Conservation (phyloP, 2,797 vertebrate genomes). For the Coregonus ussuriensis region DNA sequence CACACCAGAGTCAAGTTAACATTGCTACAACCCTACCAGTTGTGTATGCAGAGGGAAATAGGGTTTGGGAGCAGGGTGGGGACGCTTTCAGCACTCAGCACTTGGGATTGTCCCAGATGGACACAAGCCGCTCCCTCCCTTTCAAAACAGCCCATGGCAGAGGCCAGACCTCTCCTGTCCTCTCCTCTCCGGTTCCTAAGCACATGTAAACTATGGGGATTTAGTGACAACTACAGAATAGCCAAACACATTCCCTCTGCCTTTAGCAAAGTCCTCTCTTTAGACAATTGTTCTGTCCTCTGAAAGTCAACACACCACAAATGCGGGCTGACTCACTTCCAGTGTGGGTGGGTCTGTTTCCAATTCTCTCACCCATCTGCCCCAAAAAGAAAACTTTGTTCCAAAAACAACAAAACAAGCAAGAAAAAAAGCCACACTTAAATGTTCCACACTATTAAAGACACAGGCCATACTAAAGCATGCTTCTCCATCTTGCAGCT, state of each 20-base stretch:
- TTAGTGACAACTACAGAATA: not conserved
- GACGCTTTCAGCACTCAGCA: conserved; percentile 60
- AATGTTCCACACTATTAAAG: conserved; percentile 27
- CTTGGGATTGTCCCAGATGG: conserved; percentile 74
- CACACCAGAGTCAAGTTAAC: not conserved
- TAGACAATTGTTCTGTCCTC: not conserved
- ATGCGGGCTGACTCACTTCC: conserved; percentile 73
- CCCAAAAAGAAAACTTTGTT: conserved; percentile 44
- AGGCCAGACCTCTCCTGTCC: conserved; percentile 8
- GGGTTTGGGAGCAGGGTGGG: conserved; percentile 67
- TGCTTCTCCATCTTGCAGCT: not conserved
- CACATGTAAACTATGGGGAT: not conserved
- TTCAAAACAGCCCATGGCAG: conserved; percentile 67
- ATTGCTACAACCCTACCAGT: not conserved
- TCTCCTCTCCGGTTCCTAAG: not conserved
- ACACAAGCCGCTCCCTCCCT: conserved; percentile 72
- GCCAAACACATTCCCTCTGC: not conserved
- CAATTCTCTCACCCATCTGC: conserved; percentile 67
- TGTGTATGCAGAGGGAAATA: not conserved
- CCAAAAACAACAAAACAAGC: conserved; percentile 58
- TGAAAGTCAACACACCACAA: conserved; percentile 68
- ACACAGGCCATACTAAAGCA: conserved; percentile 12
- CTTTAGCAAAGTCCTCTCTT: not conserved
- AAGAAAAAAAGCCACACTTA: conserved; percentile 15
- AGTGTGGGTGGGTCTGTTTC: conserved; percentile 79